Percentiles rank a stretch among this genome's conserved stretches.
These are phyloP conservation scores for Itoplectis maculator DNA, from an alignment of 2,888 invertebrate species.

Conservation along the genomic window DNA sequence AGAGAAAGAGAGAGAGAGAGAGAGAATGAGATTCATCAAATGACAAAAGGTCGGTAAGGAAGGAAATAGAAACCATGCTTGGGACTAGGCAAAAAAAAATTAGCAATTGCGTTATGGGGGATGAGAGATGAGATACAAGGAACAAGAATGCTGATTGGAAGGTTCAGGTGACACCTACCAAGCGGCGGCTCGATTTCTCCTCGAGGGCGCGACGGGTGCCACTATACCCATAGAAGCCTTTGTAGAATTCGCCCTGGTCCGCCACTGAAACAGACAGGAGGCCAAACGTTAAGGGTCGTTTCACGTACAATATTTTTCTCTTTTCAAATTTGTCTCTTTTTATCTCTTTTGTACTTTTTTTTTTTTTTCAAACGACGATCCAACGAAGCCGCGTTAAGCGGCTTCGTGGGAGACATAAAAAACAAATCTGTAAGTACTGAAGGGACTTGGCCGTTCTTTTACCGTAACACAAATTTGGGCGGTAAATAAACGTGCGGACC, in stretches of 20 bases:
- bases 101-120: constrained; percentile 26
- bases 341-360: constrained; percentile 56
- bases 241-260: constrained; percentile 95
- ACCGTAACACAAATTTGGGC: constrained; percentile 41
- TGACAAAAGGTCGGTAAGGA: constrained; percentile 1
- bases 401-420: constrained; percentile 60
- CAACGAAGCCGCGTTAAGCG: constrained; percentile 63
- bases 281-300: constrained; percentile 85
- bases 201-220: constrained; percentile 88
- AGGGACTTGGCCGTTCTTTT: constrained; percentile 52
- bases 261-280: constrained; percentile 87
- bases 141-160: constrained; percentile 71
- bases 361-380: constrained; percentile 56
- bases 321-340: constrained; percentile 29
- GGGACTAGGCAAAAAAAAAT: constrained; percentile 19
- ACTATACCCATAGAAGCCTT: constrained; percentile 92
- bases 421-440: constrained; percentile 49
- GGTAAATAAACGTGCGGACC: constrained; percentile 19
- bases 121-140: constrained; percentile 31
- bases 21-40: constrained; percentile 37
- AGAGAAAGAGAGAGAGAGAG: constrained; percentile 50
- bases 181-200: constrained; percentile 89
- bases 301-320: constrained; percentile 53
- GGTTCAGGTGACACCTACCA: constrained; percentile 87
- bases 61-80: background rate